Conservation (phyloP, 2,113 vertebrate genomes). For the Dipodomys spectabilis region DNA sequence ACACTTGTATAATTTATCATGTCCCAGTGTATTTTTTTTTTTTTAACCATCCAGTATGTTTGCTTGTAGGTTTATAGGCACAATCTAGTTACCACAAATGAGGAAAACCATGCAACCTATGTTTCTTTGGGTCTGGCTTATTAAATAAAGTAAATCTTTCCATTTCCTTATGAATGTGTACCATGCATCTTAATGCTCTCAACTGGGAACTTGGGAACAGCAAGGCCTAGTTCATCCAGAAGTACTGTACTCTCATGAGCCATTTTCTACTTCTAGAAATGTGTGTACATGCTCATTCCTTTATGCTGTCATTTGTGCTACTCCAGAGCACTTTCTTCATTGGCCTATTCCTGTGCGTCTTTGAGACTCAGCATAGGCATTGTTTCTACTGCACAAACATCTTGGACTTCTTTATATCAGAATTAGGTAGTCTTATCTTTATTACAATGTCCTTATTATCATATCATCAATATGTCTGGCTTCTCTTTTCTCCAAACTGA, state of each 20-base stretch:
- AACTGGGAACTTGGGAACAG: not conserved
- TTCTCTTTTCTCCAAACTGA: not conserved
- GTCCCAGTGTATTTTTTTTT: no score
- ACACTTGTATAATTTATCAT: no score
- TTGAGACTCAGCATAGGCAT: not conserved
- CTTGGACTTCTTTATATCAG: not conserved
- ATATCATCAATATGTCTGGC: not conserved
- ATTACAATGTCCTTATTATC: not conserved
- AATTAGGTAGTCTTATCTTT: slow-evolving; percentile 1
- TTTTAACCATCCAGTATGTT: no score
- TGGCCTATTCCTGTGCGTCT: not conserved
- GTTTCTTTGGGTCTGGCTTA: no score
- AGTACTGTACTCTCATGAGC: not conserved
- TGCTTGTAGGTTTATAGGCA: no score
- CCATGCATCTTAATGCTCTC: not conserved
- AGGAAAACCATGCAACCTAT: no score
- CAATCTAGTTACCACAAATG: no score
- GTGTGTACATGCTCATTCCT: not conserved
- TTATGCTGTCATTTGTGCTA: not conserved
- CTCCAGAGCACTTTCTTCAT: not conserved
- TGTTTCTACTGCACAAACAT: not conserved
- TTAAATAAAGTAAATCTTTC: no score
- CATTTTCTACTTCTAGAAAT: not conserved
- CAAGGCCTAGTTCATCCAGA: not conserved
- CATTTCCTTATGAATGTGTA: no score